Conservation (phyloP, 2,797 vertebrate species). For the Phoxinus dragarum region DNA sequence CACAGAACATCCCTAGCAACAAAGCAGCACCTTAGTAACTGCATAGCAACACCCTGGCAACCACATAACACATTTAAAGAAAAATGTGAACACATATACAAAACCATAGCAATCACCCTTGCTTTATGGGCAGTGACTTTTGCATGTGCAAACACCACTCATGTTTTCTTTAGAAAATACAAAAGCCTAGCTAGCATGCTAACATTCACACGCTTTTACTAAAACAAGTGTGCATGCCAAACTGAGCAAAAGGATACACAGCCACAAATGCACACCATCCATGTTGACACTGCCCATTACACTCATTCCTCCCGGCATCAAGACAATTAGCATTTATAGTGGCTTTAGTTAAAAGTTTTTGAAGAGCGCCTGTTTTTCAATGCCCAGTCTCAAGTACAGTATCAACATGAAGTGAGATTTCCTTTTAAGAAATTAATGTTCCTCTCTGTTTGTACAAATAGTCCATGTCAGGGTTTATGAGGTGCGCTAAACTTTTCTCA, state of each 20-base stretch:
- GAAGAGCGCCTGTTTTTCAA: conserved; percentile 22
- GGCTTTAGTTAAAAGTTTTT: conserved; percentile 3
- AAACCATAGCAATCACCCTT: background rate
- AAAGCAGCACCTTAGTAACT: background rate
- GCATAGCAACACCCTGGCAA: background rate
- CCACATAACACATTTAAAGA: background rate
- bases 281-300: background rate
- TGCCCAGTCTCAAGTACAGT: background rate
- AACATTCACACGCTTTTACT: background rate
- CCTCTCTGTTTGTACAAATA: background rate
- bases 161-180: background rate
- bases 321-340: conserved; percentile 36
- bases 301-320: background rate
- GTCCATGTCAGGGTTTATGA: conserved; percentile 5
- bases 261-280: conserved; percentile 7
- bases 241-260: background rate
- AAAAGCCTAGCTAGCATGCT: background rate
- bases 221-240: background rate
- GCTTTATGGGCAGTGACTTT: background rate
- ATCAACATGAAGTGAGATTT: background rate
- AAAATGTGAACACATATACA: background rate
- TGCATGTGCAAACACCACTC: background rate
- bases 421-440: background rate
- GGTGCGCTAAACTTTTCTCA: background rate
- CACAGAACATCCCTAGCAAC: background rate